phyloP scores from a whole-genome alignment of 2,797 vertebrate genomes.

The Saxicola maurus region DNA sequence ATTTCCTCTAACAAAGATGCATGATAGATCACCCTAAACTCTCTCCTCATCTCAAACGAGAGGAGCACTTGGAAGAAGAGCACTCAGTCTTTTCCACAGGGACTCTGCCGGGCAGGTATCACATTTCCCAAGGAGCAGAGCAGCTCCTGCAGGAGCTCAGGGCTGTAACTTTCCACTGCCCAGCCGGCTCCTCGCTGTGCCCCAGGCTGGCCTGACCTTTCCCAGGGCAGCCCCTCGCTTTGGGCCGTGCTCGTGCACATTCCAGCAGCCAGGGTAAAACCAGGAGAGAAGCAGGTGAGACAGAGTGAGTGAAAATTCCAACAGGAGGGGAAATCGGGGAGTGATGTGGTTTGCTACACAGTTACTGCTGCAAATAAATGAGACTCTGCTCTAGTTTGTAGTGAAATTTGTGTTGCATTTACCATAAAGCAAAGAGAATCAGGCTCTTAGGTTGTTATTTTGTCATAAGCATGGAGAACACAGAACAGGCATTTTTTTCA shows the following conservation, averaged over 20 bases:
- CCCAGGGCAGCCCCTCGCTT: conserved; percentile 18
- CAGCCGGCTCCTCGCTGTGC: conserved; percentile 8
- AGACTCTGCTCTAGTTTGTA: background rate
- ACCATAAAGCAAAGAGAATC: background rate
- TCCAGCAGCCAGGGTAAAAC: background rate
- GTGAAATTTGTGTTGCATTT: background rate
- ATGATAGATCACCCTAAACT: background rate
- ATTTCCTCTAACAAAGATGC: background rate
- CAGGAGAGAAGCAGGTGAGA: background rate
- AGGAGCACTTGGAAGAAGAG: background rate
- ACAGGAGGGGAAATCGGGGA: background rate
- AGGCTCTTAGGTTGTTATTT: background rate
- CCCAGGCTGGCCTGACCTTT: conserved; percentile 55
- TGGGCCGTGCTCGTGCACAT: background rate
- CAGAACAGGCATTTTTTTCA: background rate
- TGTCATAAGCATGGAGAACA: background rate
- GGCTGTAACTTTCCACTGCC: conserved; percentile 71
- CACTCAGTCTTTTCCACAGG: background rate
- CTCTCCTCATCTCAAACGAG: background rate
- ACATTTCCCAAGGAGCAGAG: background rate
- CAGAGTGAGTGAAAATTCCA: background rate
- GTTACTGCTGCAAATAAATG: background rate
- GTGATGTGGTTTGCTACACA: background rate
- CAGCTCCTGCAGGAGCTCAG: conserved; percentile 27
- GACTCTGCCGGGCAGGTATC: background rate